Conservation (phyloP, 1,140 invertebrate species). For the Chironomus tepperi region DNA sequence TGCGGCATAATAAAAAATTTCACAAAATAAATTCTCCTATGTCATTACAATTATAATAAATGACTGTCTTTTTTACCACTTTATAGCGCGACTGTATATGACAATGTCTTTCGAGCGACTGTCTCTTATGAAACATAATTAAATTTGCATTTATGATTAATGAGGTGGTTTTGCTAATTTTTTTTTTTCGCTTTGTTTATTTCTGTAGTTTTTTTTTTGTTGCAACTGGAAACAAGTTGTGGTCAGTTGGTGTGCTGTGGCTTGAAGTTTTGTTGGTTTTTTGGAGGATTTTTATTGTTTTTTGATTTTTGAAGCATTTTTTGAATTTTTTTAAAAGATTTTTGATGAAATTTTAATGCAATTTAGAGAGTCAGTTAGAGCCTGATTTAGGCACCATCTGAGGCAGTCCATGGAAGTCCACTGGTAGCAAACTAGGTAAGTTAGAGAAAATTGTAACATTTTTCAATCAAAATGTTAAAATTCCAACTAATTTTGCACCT, state of each 20-base stretch:
- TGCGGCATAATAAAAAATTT: neutral
- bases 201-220: neutral
- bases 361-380: too few relatives aligned
- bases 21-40: slow-evolving; percentile 11
- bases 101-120: neutral
- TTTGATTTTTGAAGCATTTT: too few relatives aligned
- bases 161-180: neutral
- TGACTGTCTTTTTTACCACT: neutral
- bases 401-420: too few relatives aligned
- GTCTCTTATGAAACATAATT: neutral
- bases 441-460: too few relatives aligned
- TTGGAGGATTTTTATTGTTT: neutral
- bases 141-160: slow-evolving; percentile 23
- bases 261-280: neutral
- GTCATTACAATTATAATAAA: slow-evolving; percentile 23
- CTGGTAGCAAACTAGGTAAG: too few relatives aligned
- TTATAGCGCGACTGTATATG: neutral
- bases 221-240: too few relatives aligned
- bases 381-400: too few relatives aligned
- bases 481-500: too few relatives aligned
- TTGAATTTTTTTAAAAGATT: too few relatives aligned
- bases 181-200: neutral
- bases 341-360: too few relatives aligned
- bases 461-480: too few relatives aligned
- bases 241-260: too few relatives aligned